Evolutionary conservation across 2,888 invertebrate genomes (phyloP).

Genomic region (Asteroscopus sphinx): DNA sequence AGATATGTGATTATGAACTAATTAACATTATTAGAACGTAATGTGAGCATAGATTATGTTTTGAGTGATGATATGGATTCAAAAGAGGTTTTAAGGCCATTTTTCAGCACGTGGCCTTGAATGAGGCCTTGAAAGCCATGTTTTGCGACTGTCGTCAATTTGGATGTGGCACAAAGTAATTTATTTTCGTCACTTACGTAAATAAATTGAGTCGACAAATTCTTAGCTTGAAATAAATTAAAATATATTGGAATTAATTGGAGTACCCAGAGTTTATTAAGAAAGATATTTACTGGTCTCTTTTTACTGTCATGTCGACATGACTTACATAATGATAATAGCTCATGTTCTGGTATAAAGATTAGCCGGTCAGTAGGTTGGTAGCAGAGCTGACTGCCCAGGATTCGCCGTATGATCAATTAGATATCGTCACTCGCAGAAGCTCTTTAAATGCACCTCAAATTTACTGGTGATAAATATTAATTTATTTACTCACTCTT

Average conservation of each 20-base stretch:
- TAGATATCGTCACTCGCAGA: too few relatives aligned
- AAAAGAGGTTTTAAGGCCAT: neutral
- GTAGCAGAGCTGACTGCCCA: too few relatives aligned
- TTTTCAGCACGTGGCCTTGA: neutral
- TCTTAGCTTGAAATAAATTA: slow-evolving; percentile 5
- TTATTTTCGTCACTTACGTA: slow-evolving; percentile 7
- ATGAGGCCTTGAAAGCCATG: neutral
- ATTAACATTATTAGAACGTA: slow-evolving; percentile 47
- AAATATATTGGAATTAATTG: slow-evolving; percentile 8
- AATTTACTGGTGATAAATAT: too few relatives aligned
- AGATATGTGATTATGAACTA: slow-evolving; percentile 50
- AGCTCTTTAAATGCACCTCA: too few relatives aligned
- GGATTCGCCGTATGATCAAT: too few relatives aligned
- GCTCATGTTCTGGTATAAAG: too few relatives aligned
- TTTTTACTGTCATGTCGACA: too few relatives aligned
- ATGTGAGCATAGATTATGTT: slow-evolving; percentile 32
- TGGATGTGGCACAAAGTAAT: slow-evolving; percentile 5
- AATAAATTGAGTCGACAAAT: slow-evolving; percentile 1
- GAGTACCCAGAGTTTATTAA: slow-evolving; percentile 1
- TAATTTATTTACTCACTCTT: neutral
- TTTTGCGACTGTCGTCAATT: neutral
- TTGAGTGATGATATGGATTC: slow-evolving; percentile 5
- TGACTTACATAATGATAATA: too few relatives aligned
- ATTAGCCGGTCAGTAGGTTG: too few relatives aligned
- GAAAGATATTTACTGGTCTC: slow-evolving; percentile 3